Base-by-base conservation (phyloP, 2,888 invertebrate species). In the Rhamphomyia laevipes region DNA sequence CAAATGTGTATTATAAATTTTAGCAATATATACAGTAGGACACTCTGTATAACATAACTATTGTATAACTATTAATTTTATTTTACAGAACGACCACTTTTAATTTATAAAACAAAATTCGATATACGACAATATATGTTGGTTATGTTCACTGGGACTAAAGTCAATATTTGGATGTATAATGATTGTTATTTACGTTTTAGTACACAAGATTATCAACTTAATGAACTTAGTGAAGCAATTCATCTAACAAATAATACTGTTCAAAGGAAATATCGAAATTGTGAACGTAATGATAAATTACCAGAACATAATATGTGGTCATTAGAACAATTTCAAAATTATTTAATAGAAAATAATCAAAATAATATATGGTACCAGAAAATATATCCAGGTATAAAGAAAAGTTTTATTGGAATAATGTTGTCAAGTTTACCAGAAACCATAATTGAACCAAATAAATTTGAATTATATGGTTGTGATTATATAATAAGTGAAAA, bases 61-160 rank as follows among this genome's bases (percentile, higher is more conserved):
- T n/a, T n/a, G n/a, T n/a, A n/a, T n/a, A n/a, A n/a, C n/a, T n/a
- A n/a, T n/a, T n/a, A n/a, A n/a, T n/a, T n/a, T n/a, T n/a, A n/a
- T n/a, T 21, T 21, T 21, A 21, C 21, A 86, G 88, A 89, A 71
- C 80, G 83, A 43, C 92, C 92, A 1, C 66, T 90, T 42, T 68
- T 93, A 42, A 80, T 93, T 38, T 77, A 87, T 64, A 81, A 84
- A 52, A 90, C 89, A 1, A 93, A 93, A 72, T 93, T 93, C 64
- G 92, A 93, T 63, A 89, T 93, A 54, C 77, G 92, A 10, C 88
- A 90, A 68, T 93, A 91, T 78, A 91, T 90, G 67, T 69, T 93
- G 46, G 50, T 68, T 4, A 82, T 90, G 1, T 87, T 68, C 10
- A 54, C 86, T 38, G 83, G 81, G 57, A 78, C 77, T 56, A 86